These are phyloP conservation scores for Balaeniceps rex DNA, from an alignment of 2,113 vertebrate species.

Conservation along the genomic window DNA sequence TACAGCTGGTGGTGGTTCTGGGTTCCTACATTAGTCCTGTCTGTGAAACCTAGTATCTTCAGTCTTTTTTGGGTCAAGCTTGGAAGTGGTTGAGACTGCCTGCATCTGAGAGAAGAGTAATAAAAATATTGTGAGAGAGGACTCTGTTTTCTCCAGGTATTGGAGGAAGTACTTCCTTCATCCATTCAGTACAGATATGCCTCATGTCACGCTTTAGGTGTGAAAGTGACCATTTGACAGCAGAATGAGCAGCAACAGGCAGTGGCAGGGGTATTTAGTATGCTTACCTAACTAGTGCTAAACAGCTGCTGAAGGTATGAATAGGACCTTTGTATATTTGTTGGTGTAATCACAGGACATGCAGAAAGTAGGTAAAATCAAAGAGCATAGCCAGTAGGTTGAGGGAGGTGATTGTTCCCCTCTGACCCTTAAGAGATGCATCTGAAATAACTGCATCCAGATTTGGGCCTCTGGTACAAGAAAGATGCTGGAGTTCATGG, in stretches of 20 bases:
- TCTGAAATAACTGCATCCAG: background rate
- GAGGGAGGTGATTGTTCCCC: background rate
- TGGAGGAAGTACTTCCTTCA: background rate
- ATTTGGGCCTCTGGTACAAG: background rate
- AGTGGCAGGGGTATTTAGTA: background rate
- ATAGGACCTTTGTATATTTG: background rate
- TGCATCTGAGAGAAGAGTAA: background rate
- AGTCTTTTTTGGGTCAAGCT: background rate
- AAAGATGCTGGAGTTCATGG: background rate
- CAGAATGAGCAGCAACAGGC: background rate
- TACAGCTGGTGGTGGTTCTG: background rate
- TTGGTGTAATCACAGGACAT: background rate
- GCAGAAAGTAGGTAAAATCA: background rate
- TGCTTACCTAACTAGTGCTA: background rate
- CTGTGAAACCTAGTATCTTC: background rate
- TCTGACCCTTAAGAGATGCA: background rate
- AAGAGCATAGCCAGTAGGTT: background rate
- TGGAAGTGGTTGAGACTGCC: background rate
- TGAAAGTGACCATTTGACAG: background rate
- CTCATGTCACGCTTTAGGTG: fast-evolving
- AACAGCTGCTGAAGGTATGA: background rate
- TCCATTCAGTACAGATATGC: background rate
- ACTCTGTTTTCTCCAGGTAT: background rate
- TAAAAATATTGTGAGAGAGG: background rate
- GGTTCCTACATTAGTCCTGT: background rate